Conservation (phyloP, 2,888 invertebrate genomes). For the Harmothoe impar region DNA sequence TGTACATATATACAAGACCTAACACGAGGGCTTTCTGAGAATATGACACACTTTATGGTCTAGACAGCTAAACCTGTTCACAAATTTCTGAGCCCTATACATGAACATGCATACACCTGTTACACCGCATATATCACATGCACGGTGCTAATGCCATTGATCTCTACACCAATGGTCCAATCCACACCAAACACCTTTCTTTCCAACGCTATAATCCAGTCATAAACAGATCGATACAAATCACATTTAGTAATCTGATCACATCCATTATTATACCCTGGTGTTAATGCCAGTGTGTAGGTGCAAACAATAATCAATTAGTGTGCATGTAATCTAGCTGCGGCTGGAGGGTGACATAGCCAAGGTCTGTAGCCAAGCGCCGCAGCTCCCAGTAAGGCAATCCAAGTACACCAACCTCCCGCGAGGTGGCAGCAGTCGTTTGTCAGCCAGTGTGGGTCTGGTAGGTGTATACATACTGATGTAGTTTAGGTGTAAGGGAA, state of each 20-base stretch:
- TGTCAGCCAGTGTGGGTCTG: too few species aligned
- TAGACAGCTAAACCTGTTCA: too few species aligned
- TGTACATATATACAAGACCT: too few species aligned
- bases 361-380: background rate
- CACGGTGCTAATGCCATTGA: background rate
- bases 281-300: background rate
- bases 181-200: background rate
- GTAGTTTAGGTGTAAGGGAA: too few species aligned
- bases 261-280: background rate
- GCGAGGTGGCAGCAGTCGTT: background rate
- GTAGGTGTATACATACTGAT: too few species aligned
- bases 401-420: background rate
- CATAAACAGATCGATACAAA: constrained; percentile 5
- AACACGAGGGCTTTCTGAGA: too few species aligned
- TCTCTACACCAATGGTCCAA: background rate
- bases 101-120: background rate
- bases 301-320: constrained; percentile 36
- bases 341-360: background rate
- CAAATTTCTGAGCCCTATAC: too few species aligned
- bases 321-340: background rate
- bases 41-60: too few species aligned
- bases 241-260: constrained; percentile 10
- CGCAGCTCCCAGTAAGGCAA: background rate
- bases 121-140: background rate
- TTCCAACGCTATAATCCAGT: background rate